Conservation (phyloP, 2,797 vertebrate species). For the Falco biarmicus region DNA sequence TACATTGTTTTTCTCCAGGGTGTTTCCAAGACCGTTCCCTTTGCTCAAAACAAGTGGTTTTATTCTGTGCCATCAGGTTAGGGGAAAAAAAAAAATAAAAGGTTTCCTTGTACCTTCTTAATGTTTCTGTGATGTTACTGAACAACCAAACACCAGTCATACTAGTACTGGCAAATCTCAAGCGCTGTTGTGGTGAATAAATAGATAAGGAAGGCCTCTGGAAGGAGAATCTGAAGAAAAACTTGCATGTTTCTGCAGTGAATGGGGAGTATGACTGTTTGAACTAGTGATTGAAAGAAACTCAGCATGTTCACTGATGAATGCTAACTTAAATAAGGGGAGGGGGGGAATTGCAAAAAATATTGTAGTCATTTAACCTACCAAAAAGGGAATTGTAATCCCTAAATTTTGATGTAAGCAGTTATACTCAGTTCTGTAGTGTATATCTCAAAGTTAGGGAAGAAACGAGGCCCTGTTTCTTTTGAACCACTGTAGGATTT, state of each 20-base stretch:
- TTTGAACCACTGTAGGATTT: not conserved
- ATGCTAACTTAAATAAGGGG: not conserved
- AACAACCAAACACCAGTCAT: not conserved
- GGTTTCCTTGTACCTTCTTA: not conserved
- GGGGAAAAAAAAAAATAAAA: not conserved
- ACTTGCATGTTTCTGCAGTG: not conserved
- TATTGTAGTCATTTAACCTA: not conserved
- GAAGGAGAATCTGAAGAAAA: not conserved
- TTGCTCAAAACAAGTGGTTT: not conserved
- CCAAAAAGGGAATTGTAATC: not conserved
- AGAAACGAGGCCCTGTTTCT: not conserved
- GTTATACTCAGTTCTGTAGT: not conserved
- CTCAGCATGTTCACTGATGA: accelerated
- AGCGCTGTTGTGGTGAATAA: not conserved
- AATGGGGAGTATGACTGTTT: not conserved
- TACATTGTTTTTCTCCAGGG: accelerated
- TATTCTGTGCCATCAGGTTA: not conserved
- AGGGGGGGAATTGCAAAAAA: not conserved
- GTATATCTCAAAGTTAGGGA: not conserved
- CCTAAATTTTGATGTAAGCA: not conserved
- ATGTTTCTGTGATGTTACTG: not conserved
- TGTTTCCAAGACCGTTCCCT: not conserved
- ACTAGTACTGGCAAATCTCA: not conserved
- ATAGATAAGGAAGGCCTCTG: not conserved
- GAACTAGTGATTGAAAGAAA: not conserved